A percentile compares a stretch with the other conserved stretches of the same genome.
Evolutionary conservation across 2,888 invertebrate genomes (phyloP).

Genomic region (Antheraea assamensis): DNA sequence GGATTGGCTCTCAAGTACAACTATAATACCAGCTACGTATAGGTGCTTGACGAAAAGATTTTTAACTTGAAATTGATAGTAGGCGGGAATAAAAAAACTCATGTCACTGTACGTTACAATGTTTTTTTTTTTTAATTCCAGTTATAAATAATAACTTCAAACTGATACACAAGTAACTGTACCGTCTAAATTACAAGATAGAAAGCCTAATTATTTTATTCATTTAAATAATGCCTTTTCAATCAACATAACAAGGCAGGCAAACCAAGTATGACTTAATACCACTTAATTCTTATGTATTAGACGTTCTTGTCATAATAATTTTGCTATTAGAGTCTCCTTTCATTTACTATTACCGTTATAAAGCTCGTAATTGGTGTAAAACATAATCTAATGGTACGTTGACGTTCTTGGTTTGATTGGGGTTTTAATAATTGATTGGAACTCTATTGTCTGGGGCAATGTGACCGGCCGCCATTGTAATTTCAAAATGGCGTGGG

Average conservation of each 20-base stretch:
- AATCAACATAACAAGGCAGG: conserved; percentile 11
- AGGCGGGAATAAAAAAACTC: too few relatives aligned
- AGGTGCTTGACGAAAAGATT: too few relatives aligned
- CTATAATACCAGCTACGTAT: too few relatives aligned
- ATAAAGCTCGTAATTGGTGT: conserved; percentile 11
- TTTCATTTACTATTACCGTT: conserved; percentile 13
- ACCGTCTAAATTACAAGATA: background rate
- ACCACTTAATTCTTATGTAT: conserved; percentile 14
- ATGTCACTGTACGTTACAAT: background rate
- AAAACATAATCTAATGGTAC: conserved; percentile 8
- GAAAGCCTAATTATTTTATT: background rate
- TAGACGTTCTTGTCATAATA: conserved; percentile 17
- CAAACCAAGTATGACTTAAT: conserved; percentile 1
- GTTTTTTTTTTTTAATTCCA: background rate
- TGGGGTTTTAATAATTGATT: conserved; percentile 21
- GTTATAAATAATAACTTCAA: background rate
- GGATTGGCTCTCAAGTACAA: too few relatives aligned
- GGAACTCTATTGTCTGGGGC: conserved; percentile 11
- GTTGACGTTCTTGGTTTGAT: conserved; percentile 9
- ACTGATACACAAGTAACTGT: background rate
- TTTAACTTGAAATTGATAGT: too few relatives aligned
- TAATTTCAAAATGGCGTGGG: conserved; percentile 16
- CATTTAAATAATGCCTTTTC: background rate
- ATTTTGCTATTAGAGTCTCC: conserved; percentile 4
- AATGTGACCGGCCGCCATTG: conserved; percentile 14